Evolutionary conservation across 2,113 vertebrate genomes (phyloP), one percentile per base, ranked within the genome.

Genomic region (Mustelus asterias): DNA sequence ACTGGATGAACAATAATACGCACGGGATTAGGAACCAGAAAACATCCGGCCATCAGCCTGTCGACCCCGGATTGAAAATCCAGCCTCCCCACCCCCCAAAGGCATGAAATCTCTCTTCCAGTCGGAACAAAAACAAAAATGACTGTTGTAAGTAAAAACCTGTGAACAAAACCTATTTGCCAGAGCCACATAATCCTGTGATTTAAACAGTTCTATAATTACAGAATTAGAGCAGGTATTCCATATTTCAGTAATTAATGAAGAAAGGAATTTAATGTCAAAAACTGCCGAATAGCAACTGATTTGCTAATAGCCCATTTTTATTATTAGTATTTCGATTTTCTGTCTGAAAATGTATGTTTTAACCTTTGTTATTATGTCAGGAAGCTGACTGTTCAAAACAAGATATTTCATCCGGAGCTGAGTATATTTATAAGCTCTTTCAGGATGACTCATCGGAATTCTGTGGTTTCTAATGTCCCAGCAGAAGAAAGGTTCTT

Each of bases 401-500:
- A 97, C 97, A 97, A 95, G 85, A 83, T 98, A 97, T 97, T 97
- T 95, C 97, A 98, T 98, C 98, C 97, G 97, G 94, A 96, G 96
- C 96, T 96, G 96, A 94, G 0, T 97, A 97, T 97, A 97, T 97
- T 98, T 97, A 97, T 97, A 97, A 97, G 96, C 97, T 97, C 92
- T 97, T 97, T 97, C 13, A 0, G 96, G 95, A 96, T 98, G 98
- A 98, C 96, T 98, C 98, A 98, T 97, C 92, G 26, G 97, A 98
- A 97, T 97, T 97, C 97, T 98, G 98, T 97, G 98, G 98, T 98
- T 98, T 98, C 97, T 97, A 24, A 95, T 97, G 98, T 98, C 97
- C 98, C 98, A 97, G 97, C 96, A 96, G 96, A 96, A 97, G 97
- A 97, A 97, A 96, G 96, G 95, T 89, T 24, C 96, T 97, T 96